Base-by-base conservation (phyloP, 2,113 vertebrate species). In the Tylochromis polylepis region DNA sequence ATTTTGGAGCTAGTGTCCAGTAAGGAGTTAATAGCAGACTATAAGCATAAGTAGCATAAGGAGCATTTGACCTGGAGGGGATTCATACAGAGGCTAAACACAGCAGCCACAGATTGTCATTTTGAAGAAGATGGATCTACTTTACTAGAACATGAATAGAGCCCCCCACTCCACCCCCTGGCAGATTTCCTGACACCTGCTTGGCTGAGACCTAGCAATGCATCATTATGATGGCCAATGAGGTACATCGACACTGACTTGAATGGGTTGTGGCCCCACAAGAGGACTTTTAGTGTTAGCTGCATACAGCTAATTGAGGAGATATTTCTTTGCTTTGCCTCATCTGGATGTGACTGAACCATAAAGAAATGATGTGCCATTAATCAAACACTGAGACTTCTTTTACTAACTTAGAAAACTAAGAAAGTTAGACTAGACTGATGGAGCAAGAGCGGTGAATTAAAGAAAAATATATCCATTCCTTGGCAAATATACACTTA, bases 71-170 rank as follows among this genome's bases (percentile, higher is more conserved):
- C 41, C 53, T 93, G 91, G 91, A 87, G 67, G 72, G 91, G 89
- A 95, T 95, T 93, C 89, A 94, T 93, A 79, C 60, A 7, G 15
- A 67, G 46, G 70, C 58, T 51, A 55, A 65, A 83, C 60, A 65
- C 57, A 51, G 62, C 90, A 90, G 87, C 91, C 59, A 84, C 29
- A 12, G 87, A 79, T 86, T 92, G 89, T 90, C 89, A 92, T 86
- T 93, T 94, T 92, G 87, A 67, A 90, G 79, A 57, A 94, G 88
- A 94, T 92, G 82, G 58, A 95, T 94, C 15, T 41, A 88, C 83
- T 88, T 67, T 79, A 70, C 78, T 87, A 62, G 77, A 86, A 82
- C 59, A 16, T 88, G 90, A 82, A 60, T 9, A 58, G 62, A 82
- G n/a, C 55, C 75, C 85, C 70, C 70, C 67, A 81, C 18, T 65